A percentile compares a stretch with the other conserved stretches of the same genome.
These are phyloP conservation scores for Steinernema scapterisci DNA, from an alignment of 2,888 invertebrate species.

Conservation along the genomic window DNA sequence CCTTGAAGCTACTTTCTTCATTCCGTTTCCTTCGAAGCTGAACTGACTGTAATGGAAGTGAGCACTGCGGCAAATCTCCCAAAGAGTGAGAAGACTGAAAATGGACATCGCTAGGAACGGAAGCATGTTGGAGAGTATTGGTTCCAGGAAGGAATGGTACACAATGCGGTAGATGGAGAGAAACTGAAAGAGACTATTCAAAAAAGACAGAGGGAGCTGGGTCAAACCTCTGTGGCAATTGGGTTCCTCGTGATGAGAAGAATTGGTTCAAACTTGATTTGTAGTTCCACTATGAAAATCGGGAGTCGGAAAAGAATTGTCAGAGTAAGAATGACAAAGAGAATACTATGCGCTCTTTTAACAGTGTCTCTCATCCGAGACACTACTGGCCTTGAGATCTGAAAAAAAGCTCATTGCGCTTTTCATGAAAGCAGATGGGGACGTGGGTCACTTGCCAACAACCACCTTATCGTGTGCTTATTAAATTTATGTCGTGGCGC, in stretches of 20 bases:
- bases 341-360: conserved; percentile 54
- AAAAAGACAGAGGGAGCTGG: too few relatives aligned
- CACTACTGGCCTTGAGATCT: conserved; percentile 66
- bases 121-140: conserved; percentile 60
- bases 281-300: conserved; percentile 60
- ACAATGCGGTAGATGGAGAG: conserved; percentile 63
- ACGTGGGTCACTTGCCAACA: too few relatives aligned
- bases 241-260: conserved; percentile 53
- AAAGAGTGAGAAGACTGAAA: conserved; percentile 62
- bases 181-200: conserved; percentile 45
- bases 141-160: conserved; percentile 65
- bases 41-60: conserved; percentile 50
- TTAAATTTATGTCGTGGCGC: too few relatives aligned
- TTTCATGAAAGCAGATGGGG: too few relatives aligned
- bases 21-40: conserved; percentile 36
- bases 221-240: conserved; percentile 60
- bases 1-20: conserved; percentile 15
- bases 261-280: conserved; percentile 55
- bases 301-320: conserved; percentile 60
- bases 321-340: conserved; percentile 52
- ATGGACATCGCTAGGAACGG: conserved; percentile 64
- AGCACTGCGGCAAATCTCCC: conserved; percentile 61
- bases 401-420: too few relatives aligned
- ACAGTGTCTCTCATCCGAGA: conserved; percentile 63
- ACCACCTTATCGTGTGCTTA: too few relatives aligned